Evolutionary conservation across 2,888 invertebrate species (phyloP).

Genomic region (Microchrysa polita): DNA sequence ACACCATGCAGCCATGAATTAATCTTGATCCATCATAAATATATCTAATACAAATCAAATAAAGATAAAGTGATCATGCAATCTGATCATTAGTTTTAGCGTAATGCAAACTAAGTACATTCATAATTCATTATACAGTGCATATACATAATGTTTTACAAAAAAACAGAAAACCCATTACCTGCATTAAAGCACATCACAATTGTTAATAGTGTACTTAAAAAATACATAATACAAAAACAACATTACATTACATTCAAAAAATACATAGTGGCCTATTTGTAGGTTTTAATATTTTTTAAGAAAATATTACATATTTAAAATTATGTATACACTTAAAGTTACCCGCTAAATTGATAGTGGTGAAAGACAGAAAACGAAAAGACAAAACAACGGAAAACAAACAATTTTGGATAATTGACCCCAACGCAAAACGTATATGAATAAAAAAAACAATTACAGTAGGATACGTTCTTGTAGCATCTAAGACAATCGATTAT

Average conservation of each 20-base stretch:
- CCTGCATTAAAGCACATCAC: conserved; percentile 26
- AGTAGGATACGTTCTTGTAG: conserved; percentile 19
- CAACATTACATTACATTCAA: conserved; percentile 6
- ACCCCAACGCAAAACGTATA: conserved; percentile 24
- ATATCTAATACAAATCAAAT: neutral
- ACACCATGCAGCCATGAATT: neutral
- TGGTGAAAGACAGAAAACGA: neutral
- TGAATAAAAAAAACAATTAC: neutral
- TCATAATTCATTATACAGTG: neutral
- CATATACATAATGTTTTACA: conserved; percentile 9
- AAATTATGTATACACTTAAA: conserved; percentile 3
- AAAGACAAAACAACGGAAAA: neutral
- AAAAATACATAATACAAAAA: conserved; percentile 13
- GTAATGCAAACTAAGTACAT: no score
- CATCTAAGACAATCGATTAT: conserved; percentile 43
- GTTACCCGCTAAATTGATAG: neutral
- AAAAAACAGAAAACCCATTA: conserved; percentile 9
- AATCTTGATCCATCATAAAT: neutral
- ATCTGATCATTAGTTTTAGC: no score
- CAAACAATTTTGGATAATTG: conserved; percentile 10
- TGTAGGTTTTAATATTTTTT: conserved; percentile 38
- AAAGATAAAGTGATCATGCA: no score
- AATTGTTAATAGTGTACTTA: conserved; percentile 30
- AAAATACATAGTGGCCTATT: conserved; percentile 39
- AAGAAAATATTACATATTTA: conserved; percentile 18